Conservation (phyloP, 2,113 vertebrate genomes). For the Zosterops borbonicus region DNA sequence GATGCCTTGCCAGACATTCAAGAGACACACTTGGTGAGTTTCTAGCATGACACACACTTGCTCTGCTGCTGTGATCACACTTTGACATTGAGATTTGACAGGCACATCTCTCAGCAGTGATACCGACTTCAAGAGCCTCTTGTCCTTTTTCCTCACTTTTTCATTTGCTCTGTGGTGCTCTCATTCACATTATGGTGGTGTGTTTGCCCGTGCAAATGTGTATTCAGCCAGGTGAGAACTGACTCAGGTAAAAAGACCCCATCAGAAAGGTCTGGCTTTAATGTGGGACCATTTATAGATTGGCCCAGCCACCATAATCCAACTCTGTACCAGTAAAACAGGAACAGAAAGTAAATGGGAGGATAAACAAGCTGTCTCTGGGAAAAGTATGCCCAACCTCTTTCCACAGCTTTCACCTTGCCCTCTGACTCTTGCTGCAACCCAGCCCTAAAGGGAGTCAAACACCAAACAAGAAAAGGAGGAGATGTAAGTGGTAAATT, state of each 20-base stretch:
- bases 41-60: neutral
- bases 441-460: neutral
- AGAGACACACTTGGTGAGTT: neutral
- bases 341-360: neutral
- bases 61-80: neutral
- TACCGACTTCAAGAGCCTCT: neutral
- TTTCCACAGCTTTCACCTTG: conserved; percentile 1
- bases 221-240: neutral
- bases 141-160: neutral
- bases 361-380: neutral
- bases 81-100: neutral
- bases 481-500: neutral
- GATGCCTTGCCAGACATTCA: neutral
- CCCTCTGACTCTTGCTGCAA: neutral
- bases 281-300: neutral
- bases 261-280: neutral
- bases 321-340: neutral
- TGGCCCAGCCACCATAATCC: neutral
- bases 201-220: neutral
- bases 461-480: neutral
- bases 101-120: neutral
- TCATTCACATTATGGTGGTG: neutral
- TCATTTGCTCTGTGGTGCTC: neutral
- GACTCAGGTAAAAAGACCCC: neutral
- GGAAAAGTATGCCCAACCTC: neutral